phyloP scores from a whole-genome alignment of 2,797 vertebrate species.

The Prionace glauca region DNA sequence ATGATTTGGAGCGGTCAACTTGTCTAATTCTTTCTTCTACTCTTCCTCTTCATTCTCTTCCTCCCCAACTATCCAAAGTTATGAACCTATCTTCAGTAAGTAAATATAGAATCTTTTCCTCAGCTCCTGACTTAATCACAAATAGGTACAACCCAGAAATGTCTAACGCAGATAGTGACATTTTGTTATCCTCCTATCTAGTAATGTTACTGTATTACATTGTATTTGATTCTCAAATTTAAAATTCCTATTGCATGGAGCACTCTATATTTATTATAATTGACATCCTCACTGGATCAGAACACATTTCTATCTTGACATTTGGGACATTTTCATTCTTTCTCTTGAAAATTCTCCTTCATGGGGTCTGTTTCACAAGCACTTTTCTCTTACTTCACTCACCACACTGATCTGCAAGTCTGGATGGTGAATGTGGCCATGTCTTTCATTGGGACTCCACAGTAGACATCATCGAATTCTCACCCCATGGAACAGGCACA shows the following conservation, averaged over 20 bases:
- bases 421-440: background rate
- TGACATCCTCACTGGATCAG: background rate
- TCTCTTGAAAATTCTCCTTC: background rate
- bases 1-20: background rate
- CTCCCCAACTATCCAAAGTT: background rate
- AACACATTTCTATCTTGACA: background rate
- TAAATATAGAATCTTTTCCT: background rate
- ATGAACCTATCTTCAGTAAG: background rate
- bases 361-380: background rate
- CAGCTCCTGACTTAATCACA: background rate
- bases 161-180: background rate
- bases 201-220: background rate
- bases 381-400: background rate
- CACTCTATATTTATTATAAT: background rate
- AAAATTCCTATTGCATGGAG: background rate
- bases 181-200: background rate
- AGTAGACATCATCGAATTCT: background rate
- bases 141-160: background rate
- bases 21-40: background rate
- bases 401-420: background rate
- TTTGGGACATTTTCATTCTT: background rate
- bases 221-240: background rate
- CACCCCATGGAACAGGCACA: background rate
- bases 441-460: background rate
- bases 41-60: background rate